phyloP scores from a whole-genome alignment of 2,888 invertebrate genomes.

The Sesamia inferens region DNA sequence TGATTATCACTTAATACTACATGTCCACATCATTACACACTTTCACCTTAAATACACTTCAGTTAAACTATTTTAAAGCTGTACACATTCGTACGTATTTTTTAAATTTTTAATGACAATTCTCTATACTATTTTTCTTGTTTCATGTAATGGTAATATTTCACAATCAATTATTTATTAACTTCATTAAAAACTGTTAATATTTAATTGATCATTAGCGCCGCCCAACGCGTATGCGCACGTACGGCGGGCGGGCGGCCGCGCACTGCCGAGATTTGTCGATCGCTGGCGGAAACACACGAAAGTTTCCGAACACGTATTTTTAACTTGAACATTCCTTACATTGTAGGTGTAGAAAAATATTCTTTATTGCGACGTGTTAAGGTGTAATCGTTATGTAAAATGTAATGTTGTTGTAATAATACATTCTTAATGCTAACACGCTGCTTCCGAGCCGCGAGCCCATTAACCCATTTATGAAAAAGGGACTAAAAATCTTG shows the following conservation, averaged over 20 bases:
- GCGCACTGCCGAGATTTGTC: constrained; percentile 74
- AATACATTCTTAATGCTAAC: constrained; percentile 79
- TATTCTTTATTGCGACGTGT: constrained; percentile 54
- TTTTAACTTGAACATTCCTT: constrained; percentile 82
- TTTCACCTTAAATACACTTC: constrained; percentile 48
- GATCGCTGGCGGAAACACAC: constrained; percentile 75
- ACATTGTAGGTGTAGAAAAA: constrained; percentile 58
- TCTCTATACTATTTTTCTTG: constrained; percentile 33
- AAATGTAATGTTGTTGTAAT: constrained; percentile 59
- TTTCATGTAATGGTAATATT: constrained; percentile 22
- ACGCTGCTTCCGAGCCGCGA: constrained; percentile 76
- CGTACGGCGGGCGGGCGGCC: constrained; percentile 83
- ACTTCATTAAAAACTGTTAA: constrained; percentile 47
- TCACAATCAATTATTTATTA: constrained; percentile 32
- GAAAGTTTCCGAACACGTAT: constrained; percentile 83
- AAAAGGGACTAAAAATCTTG: constrained; percentile 74
- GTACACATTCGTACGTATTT: constrained; percentile 40
- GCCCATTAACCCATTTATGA: constrained; percentile 86
- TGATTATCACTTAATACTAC: constrained; percentile 49
- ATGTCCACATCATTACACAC: constrained; percentile 47
- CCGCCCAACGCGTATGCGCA: constrained; percentile 82
- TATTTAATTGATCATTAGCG: constrained; percentile 65
- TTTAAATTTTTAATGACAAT: background rate
- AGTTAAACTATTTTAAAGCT: constrained; percentile 65
- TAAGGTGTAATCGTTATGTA: constrained; percentile 56